These are phyloP conservation scores for Solen grandis DNA, from an alignment of 1,140 invertebrate species.

Conservation along the genomic window DNA sequence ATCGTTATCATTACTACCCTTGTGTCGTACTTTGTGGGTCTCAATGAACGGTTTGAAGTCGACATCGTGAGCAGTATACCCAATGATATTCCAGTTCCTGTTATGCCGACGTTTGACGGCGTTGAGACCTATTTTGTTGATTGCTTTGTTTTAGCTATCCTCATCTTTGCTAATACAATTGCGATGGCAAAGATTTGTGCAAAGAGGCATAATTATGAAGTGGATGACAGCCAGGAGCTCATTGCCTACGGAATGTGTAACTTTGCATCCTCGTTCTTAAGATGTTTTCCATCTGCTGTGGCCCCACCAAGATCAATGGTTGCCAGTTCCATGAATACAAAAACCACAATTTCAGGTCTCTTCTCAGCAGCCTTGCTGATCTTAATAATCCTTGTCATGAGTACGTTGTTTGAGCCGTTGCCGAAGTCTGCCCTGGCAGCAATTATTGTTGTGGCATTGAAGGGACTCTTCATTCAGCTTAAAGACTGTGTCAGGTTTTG, in stretches of 20 bases:
- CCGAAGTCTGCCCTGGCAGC: slow-evolving; percentile 80
- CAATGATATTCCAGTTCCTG: slow-evolving; percentile 75
- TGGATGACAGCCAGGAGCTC: slow-evolving; percentile 82
- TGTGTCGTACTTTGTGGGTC: slow-evolving; percentile 76
- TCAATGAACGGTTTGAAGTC: slow-evolving; percentile 78
- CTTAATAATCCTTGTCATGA: slow-evolving; percentile 81
- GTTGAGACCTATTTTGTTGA: slow-evolving; percentile 72
- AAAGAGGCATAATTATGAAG: slow-evolving; percentile 80
- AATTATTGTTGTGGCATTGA: slow-evolving; percentile 77
- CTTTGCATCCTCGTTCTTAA: slow-evolving; percentile 81
- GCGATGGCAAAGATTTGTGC: slow-evolving; percentile 82
- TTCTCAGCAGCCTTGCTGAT: slow-evolving; percentile 81
- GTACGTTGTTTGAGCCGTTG: slow-evolving; percentile 77
- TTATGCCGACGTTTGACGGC: slow-evolving; percentile 65
- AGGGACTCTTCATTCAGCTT: slow-evolving; percentile 77
- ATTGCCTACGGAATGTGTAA: slow-evolving; percentile 82
- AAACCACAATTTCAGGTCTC: slow-evolving; percentile 74
- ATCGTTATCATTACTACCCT: slow-evolving; percentile 84
- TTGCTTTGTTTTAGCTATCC: slow-evolving; percentile 78
- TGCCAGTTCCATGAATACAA: slow-evolving; percentile 71
- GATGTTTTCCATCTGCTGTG: slow-evolving; percentile 86
- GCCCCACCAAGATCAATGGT: slow-evolving; percentile 90
- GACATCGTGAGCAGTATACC: slow-evolving; percentile 81
- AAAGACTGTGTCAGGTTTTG: slow-evolving; percentile 73
- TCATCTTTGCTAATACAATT: slow-evolving; percentile 81